These are phyloP conservation scores for Folsomia candida DNA, from an alignment of 2,888 invertebrate genomes.

Conservation along the genomic window DNA sequence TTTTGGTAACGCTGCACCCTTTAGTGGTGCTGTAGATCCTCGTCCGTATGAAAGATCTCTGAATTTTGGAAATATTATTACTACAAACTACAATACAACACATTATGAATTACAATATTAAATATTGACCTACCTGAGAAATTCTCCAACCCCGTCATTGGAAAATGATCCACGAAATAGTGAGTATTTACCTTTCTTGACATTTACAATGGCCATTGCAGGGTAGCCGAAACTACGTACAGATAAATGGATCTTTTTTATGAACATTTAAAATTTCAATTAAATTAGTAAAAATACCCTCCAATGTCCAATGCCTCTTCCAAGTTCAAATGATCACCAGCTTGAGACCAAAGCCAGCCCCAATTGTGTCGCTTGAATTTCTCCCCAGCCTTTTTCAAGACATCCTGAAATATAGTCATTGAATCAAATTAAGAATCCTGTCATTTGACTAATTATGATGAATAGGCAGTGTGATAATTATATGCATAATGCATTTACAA, in stretches of 20 bases:
- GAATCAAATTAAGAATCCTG: background rate
- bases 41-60: constrained; percentile 89
- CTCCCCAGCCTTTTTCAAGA: constrained; percentile 70
- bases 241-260: background rate
- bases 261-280: background rate
- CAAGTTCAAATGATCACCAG: constrained; percentile 75
- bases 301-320: constrained; percentile 92
- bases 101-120: no score
- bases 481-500: constrained; percentile 67
- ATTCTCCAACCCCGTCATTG: constrained; percentile 90
- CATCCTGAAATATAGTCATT: constrained; percentile 3
- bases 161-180: constrained; percentile 90
- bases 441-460: no score
- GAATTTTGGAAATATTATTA: constrained; percentile 40
- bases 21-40: constrained; percentile 84
- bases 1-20: constrained; percentile 75
- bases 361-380: constrained; percentile 70
- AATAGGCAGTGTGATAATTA: constrained; percentile 52
- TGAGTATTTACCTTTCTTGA: constrained; percentile 95
- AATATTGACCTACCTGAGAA: constrained; percentile 62
- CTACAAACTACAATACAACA: background rate
- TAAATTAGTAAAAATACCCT: constrained; percentile 54
- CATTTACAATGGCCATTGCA: constrained; percentile 93
- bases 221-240: constrained; percentile 83
- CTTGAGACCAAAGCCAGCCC: constrained; percentile 93